phyloP scores from a whole-genome alignment of 2,888 invertebrate genomes.

The Eupelmus urozonus region DNA sequence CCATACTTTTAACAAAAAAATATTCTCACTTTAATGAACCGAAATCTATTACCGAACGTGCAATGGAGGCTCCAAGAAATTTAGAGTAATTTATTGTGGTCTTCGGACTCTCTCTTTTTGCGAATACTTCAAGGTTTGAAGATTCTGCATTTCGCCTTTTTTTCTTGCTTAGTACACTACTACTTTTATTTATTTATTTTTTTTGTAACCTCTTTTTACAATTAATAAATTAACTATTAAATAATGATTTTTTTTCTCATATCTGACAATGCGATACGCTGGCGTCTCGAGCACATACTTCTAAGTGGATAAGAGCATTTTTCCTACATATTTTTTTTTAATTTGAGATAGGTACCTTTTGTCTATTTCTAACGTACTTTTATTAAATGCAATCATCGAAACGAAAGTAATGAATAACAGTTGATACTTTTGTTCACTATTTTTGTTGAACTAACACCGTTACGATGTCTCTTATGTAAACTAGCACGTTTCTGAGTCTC shows the following conservation, averaged over 20 bases:
- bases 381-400: no score
- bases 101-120: slow-evolving; percentile 43
- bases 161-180: background rate
- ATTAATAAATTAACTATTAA: slow-evolving; percentile 20
- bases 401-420: no score
- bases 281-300: slow-evolving; percentile 21
- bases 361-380: no score
- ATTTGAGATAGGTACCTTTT: no score
- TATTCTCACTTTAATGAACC: no score
- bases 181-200: slow-evolving; percentile 36
- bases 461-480: no score
- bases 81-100: background rate
- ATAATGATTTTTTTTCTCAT: slow-evolving; percentile 22
- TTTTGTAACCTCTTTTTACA: slow-evolving; percentile 30
- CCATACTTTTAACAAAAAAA: no score
- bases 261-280: slow-evolving; percentile 28
- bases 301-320: slow-evolving; percentile 36
- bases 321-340: no score
- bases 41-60: background rate
- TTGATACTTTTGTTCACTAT: no score
- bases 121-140: slow-evolving; percentile 13
- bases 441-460: no score
- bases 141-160: slow-evolving; percentile 39
- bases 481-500: no score
- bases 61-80: slow-evolving; percentile 27